Base-by-base conservation (phyloP, 2,888 invertebrate species). In the Limenitis camilla region DNA sequence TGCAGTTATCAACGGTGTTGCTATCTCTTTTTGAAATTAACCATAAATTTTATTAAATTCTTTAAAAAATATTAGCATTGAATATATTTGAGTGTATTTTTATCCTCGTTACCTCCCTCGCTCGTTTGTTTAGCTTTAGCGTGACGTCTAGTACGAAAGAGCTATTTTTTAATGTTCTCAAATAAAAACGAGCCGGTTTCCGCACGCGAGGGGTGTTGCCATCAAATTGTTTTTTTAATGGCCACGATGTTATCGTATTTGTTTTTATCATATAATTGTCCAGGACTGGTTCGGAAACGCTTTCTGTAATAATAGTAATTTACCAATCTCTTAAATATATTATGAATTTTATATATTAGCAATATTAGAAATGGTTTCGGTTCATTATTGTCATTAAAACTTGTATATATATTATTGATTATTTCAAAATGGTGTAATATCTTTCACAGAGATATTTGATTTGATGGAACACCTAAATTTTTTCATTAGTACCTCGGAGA, bases 121-220 rank as follows among this genome's bases (percentile, higher is more conserved):
- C 41, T 51, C 10, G 40, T 48, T 48, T 40, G 40, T 35, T 40
- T 35, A 49, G 65, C 67, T 30, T 10, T 45, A 54, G 67, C 71
- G 71, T 71, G 72, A 63, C 66, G 62, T 58, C 31, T 40, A 45
- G 36, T 49, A 49, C 30, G 49, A 56, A 56, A 59, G 41, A 47
- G 51, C 45, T 45, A 59, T 53, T 49, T 57, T 59, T 56, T 57
- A 50, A 59, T 55, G 60, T 55, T 36, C 33, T 61, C 61, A 61
- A 59, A 65, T 65, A 67, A 61, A 66, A 66, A 65, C 66, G 65
- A 61, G 61, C 63, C 61, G 48, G 63, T 66, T 67, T 64, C 57
- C 58, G 60, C 76, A 76, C 75, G 76, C 76, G 61, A 73, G 60
- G 65, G 64, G 66, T 60, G 55, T 53, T 53, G 53, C 58, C 57